A percentile compares a stretch with the other conserved stretches of the same genome.
Conservation (phyloP, 2,797 vertebrate species). For the Ctenochaetus hawaiiensis region DNA sequence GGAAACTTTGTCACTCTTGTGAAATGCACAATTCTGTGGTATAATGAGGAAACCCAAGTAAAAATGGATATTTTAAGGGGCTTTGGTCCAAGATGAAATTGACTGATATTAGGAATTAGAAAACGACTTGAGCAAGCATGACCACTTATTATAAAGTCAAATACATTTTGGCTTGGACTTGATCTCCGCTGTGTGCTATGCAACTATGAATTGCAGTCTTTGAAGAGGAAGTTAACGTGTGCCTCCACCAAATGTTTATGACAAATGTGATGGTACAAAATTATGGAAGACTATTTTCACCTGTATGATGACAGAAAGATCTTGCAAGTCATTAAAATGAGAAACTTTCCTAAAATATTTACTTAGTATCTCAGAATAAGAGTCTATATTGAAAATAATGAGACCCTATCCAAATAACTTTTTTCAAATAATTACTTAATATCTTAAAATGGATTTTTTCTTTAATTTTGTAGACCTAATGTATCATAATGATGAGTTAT, state of each 20-base stretch:
- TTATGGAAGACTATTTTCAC: no score
- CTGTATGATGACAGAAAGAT: no score
- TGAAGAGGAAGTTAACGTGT: constrained; percentile 53
- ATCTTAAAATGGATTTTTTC: no score
- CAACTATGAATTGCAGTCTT: constrained; percentile 66
- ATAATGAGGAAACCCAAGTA: constrained; percentile 36
- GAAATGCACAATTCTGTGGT: constrained; percentile 36
- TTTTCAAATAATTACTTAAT: no score
- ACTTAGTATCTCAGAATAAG: no score
- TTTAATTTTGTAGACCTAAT: no score
- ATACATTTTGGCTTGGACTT: constrained; percentile 23
- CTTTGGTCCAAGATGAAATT: constrained; percentile 20
- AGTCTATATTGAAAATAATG: no score
- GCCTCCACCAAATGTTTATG: constrained; percentile 60
- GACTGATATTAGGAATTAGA: constrained; percentile 32
- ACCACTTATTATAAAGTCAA: constrained; percentile 39
- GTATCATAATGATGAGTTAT: no score
- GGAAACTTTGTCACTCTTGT: constrained; percentile 16
- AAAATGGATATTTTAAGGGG: constrained; percentile 1
- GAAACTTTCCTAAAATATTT: no score
- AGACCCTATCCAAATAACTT: no score
- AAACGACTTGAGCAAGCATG: constrained; percentile 24
- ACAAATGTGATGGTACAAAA: constrained; percentile 71
- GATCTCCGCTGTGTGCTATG: constrained; percentile 70
- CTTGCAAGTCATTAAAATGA: no score